Conservation (phyloP, 2,888 invertebrate species). For the Conops quadrifasciatus region DNA sequence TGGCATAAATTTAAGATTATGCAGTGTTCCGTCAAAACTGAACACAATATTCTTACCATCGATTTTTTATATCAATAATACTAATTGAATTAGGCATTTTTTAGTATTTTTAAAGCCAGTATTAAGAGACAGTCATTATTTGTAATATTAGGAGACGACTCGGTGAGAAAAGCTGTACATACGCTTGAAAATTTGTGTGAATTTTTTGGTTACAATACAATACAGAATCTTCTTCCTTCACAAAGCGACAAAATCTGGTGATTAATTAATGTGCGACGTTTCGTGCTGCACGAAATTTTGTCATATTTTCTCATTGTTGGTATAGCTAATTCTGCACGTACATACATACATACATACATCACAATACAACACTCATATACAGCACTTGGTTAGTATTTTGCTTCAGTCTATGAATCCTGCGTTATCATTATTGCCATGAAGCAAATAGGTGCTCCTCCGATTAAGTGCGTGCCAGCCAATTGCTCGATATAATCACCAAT, state of each 20-base stretch:
- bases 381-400: not conserved
- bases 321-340: not conserved
- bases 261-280: conserved; percentile 12
- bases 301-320: conserved; percentile 36
- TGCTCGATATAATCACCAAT: not conserved
- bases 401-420: not conserved
- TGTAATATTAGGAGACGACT: not conserved
- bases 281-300: conserved; percentile 47
- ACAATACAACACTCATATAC: not conserved
- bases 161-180: not conserved
- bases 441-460: not conserved
- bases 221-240: no score
- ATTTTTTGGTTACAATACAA: not conserved
- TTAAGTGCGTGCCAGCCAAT: conserved; percentile 16
- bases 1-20: no score
- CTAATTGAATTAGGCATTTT: conserved; percentile 29
- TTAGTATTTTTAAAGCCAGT: not conserved
- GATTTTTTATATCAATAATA: conserved; percentile 14
- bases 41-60: not conserved
- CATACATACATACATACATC: not conserved
- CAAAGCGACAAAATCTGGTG: not conserved
- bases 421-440: conserved; percentile 11
- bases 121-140: conserved; percentile 2
- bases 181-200: not conserved
- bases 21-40: no score